Base-by-base conservation (phyloP, 2,113 vertebrate genomes). In the Tragelaphus buxtoni region DNA sequence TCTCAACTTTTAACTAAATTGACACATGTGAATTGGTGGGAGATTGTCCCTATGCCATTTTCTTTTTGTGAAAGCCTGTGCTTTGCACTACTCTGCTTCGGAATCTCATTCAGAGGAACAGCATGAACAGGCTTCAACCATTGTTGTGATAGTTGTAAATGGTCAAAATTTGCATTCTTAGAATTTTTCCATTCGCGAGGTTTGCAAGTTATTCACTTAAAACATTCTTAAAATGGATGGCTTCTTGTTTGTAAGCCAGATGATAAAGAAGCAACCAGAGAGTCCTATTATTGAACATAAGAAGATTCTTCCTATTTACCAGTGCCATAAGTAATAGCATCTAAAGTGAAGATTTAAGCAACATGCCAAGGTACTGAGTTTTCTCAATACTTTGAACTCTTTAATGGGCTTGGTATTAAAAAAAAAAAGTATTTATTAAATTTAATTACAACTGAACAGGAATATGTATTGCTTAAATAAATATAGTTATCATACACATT, bases 391-490 rank as follows among this genome's bases (percentile, higher is more conserved):
- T 98, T 98, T 98, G 98, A 98, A 98, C 98, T 98, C 96, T 99
- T 98, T 99, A 99, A 98, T 98, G 98, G 98, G 98, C 97, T 98
- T 99, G 98, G 97, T 98, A 98, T 98, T 99, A 6, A 39, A 74
- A 61, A 61, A 35, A 58, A 58, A 55, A 51, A 32, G 14, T 63
- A 47, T 58, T 28, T 28, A 30, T 84, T 65, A 58, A 98, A 98
- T 74, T 95, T 74, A 90, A 98, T 98, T 99, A 98, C 97, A 98
- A 98, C 96, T 98, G 98, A 99, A 99, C 97, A 96, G 98, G 96
- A 99, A 98, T 99, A 97, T 99, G 98, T 99, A 97, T 98, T 99
- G 98, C 98, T 99, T 99, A 98, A 98, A 98, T 98, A 98, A 98
- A 98, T 98, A 94, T 98, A 98, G 98, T 99, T 98, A 98, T 97